Conservation (phyloP, 2,113 vertebrate species). For the Meleagris gallopavo region DNA sequence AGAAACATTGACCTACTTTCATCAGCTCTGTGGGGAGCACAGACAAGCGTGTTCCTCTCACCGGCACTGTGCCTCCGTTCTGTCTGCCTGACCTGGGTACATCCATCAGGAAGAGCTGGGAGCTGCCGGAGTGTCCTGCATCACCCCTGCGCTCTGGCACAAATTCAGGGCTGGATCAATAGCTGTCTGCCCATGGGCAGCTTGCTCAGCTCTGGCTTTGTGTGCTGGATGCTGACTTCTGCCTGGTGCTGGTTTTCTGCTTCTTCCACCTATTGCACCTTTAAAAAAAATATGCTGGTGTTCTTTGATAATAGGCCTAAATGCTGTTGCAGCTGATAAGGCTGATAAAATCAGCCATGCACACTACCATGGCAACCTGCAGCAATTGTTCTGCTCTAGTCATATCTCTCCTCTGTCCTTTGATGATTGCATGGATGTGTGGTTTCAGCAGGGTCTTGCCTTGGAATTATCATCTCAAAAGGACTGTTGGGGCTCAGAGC, state of each 20-base stretch:
- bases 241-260: conserved; percentile 2
- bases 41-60: background rate
- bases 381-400: background rate
- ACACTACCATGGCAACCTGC: conserved; percentile 12
- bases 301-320: conserved; percentile 11
- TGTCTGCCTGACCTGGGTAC: background rate
- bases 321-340: conserved; percentile 42
- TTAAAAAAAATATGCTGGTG: background rate
- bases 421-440: fast-evolving
- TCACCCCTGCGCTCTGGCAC: fast-evolving
- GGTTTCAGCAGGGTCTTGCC: background rate
- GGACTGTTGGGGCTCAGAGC: background rate
- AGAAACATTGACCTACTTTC: conserved; percentile 77
- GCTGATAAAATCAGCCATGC: conserved; percentile 25
- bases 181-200: background rate
- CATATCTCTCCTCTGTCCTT: background rate
- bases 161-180: fast-evolving
- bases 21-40: background rate
- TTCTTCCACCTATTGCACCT: background rate
- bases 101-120: background rate
- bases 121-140: background rate
- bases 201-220: background rate
- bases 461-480: background rate
- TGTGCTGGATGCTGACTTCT: background rate
- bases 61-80: background rate